phyloP scores from a whole-genome alignment of 2,113 vertebrate species.

The Trichomycterus rosablanca region DNA sequence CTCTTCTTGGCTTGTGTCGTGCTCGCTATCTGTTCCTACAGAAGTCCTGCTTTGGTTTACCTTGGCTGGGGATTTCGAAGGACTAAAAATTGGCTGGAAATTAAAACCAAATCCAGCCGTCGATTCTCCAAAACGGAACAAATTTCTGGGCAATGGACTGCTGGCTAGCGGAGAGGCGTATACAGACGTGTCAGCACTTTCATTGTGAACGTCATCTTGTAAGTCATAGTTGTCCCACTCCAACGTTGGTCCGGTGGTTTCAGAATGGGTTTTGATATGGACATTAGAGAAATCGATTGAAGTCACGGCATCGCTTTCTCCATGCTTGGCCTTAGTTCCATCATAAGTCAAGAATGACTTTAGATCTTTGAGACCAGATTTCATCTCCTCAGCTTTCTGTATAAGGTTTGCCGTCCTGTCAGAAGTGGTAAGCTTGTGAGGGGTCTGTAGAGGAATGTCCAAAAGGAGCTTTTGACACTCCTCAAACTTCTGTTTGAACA shows the following conservation, averaged over 20 bases:
- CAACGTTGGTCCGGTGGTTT: constrained; percentile 76
- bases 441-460: constrained; percentile 94
- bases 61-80: constrained; percentile 88
- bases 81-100: constrained; percentile 90
- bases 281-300: constrained; percentile 61
- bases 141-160: constrained; percentile 82
- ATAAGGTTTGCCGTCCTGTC: constrained; percentile 90
- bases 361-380: constrained; percentile 91
- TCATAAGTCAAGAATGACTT: constrained; percentile 88
- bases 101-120: constrained; percentile 90
- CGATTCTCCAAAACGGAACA: constrained; percentile 93
- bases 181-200: constrained; percentile 76
- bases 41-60: constrained; percentile 85
- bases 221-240: constrained; percentile 94
- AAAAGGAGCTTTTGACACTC: constrained; percentile 86
- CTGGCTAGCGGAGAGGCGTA: constrained; percentile 78
- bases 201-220: constrained; percentile 78
- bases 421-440: constrained; percentile 91
- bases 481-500: constrained; percentile 94
- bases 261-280: constrained; percentile 67
- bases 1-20: constrained; percentile 85
- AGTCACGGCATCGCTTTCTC: constrained; percentile 40
- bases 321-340: constrained; percentile 80
- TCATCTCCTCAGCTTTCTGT: constrained; percentile 97
- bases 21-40: constrained; percentile 87